phyloP scores from a whole-genome alignment of 1,140 invertebrate genomes.

The Notospermus geniculatus region DNA sequence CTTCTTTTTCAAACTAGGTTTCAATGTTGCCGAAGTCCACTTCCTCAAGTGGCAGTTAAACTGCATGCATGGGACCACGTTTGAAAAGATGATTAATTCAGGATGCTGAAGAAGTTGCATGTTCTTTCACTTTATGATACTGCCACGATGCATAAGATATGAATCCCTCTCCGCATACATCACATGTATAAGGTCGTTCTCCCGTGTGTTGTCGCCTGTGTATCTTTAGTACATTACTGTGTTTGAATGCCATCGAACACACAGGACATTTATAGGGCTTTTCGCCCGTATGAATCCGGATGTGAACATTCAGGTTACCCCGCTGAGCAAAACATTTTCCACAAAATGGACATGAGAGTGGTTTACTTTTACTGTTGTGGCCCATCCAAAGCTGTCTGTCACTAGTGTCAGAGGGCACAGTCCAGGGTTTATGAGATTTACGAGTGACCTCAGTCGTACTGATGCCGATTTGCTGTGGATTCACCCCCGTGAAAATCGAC shows the following conservation, averaged over 20 bases:
- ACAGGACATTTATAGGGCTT: slow-evolving; percentile 28
- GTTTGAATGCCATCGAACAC: slow-evolving; percentile 30
- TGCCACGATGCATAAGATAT: not conserved
- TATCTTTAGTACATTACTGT: slow-evolving; percentile 31
- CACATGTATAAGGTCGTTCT: slow-evolving; percentile 49
- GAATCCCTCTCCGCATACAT: slow-evolving; percentile 42
- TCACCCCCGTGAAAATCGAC: no score
- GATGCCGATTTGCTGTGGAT: no score
- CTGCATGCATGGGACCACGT: no score
- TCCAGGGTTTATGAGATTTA: not conserved
- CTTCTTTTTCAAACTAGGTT: no score
- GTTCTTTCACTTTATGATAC: no score
- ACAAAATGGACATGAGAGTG: slow-evolving; percentile 18
- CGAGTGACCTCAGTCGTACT: no score
- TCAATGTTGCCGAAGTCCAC: no score
- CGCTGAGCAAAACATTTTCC: slow-evolving; percentile 71
- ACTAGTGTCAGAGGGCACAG: slow-evolving; percentile 17
- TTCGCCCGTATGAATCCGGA: slow-evolving; percentile 73
- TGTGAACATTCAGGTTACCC: slow-evolving; percentile 88
- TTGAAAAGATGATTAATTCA: no score
- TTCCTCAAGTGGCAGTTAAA: no score
- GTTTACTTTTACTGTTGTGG: slow-evolving; percentile 14
- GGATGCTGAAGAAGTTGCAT: no score
- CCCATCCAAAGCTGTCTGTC: slow-evolving; percentile 27
- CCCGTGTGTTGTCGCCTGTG: slow-evolving; percentile 53